phyloP scores from a whole-genome alignment of 2,113 vertebrate species.

The Odocoileus virginianus region DNA sequence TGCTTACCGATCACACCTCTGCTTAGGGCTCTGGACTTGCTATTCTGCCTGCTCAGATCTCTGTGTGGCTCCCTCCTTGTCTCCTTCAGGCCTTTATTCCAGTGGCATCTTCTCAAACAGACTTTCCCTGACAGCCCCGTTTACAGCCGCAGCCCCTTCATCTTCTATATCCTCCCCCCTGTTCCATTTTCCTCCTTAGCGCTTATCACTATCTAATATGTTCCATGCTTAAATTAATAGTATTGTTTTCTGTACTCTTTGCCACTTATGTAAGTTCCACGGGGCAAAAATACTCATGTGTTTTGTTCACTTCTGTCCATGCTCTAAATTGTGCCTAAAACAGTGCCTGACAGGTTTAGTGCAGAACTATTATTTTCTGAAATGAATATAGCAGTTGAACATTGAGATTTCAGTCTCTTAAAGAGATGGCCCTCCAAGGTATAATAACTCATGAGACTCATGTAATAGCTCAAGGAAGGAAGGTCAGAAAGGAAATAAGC shows the following conservation, averaged over 20 bases:
- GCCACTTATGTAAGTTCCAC: background rate
- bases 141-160: background rate
- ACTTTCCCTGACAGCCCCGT: background rate
- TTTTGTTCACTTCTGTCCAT: background rate
- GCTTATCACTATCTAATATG: background rate
- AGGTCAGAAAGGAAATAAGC: background rate
- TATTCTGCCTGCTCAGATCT: background rate
- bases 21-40: background rate
- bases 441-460: background rate
- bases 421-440: background rate
- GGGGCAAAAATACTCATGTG: background rate
- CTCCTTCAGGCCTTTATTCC: background rate
- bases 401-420: background rate
- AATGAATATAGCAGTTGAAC: background rate
- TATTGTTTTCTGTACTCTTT: background rate
- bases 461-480: background rate
- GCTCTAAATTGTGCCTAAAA: background rate
- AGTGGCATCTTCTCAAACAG: background rate
- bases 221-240: background rate
- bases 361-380: background rate
- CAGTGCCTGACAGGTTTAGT: background rate
- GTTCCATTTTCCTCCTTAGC: background rate
- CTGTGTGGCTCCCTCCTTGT: background rate
- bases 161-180: background rate
- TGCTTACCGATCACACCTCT: background rate